These are phyloP conservation scores for Muscina levida DNA, from an alignment of 2,888 invertebrate genomes.

Conservation along the genomic window DNA sequence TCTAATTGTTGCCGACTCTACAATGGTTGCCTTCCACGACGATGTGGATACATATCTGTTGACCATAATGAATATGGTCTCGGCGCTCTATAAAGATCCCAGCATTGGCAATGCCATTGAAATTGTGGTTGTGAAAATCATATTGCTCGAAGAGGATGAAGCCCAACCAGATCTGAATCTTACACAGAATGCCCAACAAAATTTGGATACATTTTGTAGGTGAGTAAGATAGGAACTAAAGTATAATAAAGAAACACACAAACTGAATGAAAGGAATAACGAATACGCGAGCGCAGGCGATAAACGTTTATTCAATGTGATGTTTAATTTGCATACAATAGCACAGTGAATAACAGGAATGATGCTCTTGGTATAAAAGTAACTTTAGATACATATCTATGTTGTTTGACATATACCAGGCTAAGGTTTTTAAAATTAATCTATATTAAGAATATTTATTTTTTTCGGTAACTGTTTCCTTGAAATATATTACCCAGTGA, in stretches of 20 bases:
- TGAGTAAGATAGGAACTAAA: conserved; percentile 67
- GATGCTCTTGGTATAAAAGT: too few relatives aligned
- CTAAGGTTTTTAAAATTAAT: too few relatives aligned
- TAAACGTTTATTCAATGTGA: conserved; percentile 15
- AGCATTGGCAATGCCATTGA: conserved; percentile 95
- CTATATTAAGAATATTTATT: too few relatives aligned
- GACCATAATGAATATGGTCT: conserved; percentile 96
- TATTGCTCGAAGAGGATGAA: conserved; percentile 84
- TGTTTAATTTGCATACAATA: conserved; percentile 31
- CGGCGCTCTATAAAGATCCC: conserved; percentile 91
- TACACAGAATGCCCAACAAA: conserved; percentile 90
- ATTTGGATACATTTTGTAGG: conserved; percentile 91
- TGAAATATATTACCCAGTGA: too few relatives aligned
- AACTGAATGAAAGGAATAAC: background rate
- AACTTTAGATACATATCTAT: too few relatives aligned
- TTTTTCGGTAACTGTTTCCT: too few relatives aligned
- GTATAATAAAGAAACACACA: background rate
- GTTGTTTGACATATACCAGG: too few relatives aligned
- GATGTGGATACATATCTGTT: conserved; percentile 92
- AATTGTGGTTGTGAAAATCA: conserved; percentile 92
- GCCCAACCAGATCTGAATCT: conserved; percentile 85
- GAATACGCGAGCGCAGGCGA: background rate
- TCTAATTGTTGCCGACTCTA: conserved; percentile 91
- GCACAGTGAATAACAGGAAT: too few relatives aligned
- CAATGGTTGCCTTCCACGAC: conserved; percentile 93